phyloP scores from a whole-genome alignment of 2,888 invertebrate species.

The Leptinotarsa haldemani region DNA sequence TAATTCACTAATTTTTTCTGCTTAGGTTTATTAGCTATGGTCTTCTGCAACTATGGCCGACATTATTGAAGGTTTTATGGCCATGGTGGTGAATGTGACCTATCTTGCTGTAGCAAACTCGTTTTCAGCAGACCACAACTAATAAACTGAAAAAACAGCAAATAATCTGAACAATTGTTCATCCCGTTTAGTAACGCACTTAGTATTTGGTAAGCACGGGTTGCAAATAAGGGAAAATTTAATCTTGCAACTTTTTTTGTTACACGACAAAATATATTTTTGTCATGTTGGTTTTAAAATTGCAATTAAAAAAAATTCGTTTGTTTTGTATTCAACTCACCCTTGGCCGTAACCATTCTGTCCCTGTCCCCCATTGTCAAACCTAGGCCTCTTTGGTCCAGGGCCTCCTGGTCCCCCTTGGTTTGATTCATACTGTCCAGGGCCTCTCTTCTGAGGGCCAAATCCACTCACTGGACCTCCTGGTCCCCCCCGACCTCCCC shows the following conservation, averaged over 20 bases:
- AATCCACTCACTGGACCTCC: slow-evolving; percentile 45
- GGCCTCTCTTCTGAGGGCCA: slow-evolving; percentile 51
- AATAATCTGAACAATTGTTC: slow-evolving; percentile 25
- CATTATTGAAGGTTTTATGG: too few species aligned
- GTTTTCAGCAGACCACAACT: neutral
- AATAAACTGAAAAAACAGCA: neutral
- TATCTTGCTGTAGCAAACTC: too few species aligned
- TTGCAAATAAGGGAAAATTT: slow-evolving; percentile 49
- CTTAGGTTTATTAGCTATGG: too few species aligned
- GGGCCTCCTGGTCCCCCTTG: slow-evolving; percentile 53
- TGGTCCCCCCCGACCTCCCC: slow-evolving; percentile 39
- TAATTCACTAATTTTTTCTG: too few species aligned
- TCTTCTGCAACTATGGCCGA: too few species aligned
- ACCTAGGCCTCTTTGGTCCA: slow-evolving; percentile 56
- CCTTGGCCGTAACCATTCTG: slow-evolving; percentile 59
- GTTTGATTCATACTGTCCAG: slow-evolving; percentile 50
- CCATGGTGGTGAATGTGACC: too few species aligned
- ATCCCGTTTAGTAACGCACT: slow-evolving; percentile 46
- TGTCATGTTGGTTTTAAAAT: slow-evolving; percentile 18
- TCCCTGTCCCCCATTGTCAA: slow-evolving; percentile 52
- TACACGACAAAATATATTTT: slow-evolving; percentile 15
- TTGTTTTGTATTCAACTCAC: slow-evolving; percentile 43
- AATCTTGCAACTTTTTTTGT: slow-evolving; percentile 39
- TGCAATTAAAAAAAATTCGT: slow-evolving; percentile 31
- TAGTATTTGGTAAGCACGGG: slow-evolving; percentile 51